Evolutionary conservation across 2,797 vertebrate genomes (phyloP), one percentile per base, ranked within the genome.

Genomic region (Acanthopagrus latus): DNA sequence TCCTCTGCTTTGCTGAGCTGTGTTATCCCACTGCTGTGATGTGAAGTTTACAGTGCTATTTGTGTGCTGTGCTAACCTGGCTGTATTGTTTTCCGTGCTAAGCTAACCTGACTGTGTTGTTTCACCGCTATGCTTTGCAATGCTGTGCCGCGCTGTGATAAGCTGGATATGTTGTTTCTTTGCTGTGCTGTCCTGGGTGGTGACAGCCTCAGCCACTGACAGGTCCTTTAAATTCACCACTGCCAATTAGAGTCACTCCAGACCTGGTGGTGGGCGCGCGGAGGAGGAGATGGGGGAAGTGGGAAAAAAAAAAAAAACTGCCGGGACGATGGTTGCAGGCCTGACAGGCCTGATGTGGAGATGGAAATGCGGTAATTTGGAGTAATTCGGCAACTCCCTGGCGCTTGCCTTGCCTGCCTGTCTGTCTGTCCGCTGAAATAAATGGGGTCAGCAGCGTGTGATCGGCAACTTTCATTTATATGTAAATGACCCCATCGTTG

Each of bases 401-500:
- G 91, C 90, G 92, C 93, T 93, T 93, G 93, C 94, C 86, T 92
- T 89, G 92, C 90, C 94, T 94, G 94, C 91, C 95, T 93, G 94
- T 94, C 95, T 93, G 93, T 95, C 94, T 93, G 93, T 95, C 94
- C 88, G 81, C 94, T 88, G 91, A 93, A 96, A 96, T 95, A 94
- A 96, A 96, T 95, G 94, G 94, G 95, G 95, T 96, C 95, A 95
- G 94, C 93, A 83, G 94, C 88, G 86, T 95, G 94, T 95, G 95
- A 96, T 96, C 95, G 95, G 95, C 95, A 96, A 96, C 95, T 95
- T 96, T 96, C 95, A 96, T 96, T 96, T 96, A 96, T 96, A 96
- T 96, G 95, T 95, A 96, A 96, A 96, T 96, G 94, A 95, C 95
- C 95, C 90, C 82, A 78, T 90, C 83, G 91, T 89, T 85, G 90